Percentiles rank a stretch among this genome's conserved stretches.
These are phyloP conservation scores for Squalus acanthias DNA, from an alignment of 2,797 vertebrate species.

Conservation along the genomic window DNA sequence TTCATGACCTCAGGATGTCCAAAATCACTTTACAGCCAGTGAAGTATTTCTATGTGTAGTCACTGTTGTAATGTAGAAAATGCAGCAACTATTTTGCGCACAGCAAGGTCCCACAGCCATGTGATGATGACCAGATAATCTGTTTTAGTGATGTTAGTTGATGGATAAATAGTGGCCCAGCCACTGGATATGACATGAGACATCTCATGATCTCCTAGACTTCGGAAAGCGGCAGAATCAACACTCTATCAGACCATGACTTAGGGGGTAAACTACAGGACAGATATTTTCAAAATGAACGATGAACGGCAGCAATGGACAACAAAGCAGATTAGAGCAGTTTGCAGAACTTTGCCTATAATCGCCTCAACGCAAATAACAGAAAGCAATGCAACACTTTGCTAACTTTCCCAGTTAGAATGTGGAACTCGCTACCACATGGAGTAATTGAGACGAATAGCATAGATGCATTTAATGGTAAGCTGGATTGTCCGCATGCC, in stretches of 20 bases:
- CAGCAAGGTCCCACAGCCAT: background rate
- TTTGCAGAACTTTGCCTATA: no score
- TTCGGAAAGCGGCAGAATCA: background rate
- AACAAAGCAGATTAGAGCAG: background rate
- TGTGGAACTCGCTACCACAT: background rate
- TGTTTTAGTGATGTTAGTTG: background rate
- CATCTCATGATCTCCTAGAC: background rate
- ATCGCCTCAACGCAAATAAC: no score
- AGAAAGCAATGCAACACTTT: no score
- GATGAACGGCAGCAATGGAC: background rate
- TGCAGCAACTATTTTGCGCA: background rate
- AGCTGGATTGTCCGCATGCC: no score
- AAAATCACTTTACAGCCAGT: background rate
- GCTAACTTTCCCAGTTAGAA: background rate
- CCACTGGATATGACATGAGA: background rate
- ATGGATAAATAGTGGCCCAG: background rate
- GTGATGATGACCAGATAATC: background rate
- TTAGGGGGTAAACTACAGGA: background rate
- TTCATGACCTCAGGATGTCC: background rate
- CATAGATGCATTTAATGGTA: background rate
- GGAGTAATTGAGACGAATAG: background rate
- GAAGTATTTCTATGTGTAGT: background rate
- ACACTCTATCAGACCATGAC: background rate
- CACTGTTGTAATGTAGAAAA: background rate
- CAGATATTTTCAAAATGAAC: background rate